Percentiles rank a stretch among this genome's conserved stretches.
Conservation (phyloP, 1,140 invertebrate species). For the Brachionus paranguensis region DNA sequence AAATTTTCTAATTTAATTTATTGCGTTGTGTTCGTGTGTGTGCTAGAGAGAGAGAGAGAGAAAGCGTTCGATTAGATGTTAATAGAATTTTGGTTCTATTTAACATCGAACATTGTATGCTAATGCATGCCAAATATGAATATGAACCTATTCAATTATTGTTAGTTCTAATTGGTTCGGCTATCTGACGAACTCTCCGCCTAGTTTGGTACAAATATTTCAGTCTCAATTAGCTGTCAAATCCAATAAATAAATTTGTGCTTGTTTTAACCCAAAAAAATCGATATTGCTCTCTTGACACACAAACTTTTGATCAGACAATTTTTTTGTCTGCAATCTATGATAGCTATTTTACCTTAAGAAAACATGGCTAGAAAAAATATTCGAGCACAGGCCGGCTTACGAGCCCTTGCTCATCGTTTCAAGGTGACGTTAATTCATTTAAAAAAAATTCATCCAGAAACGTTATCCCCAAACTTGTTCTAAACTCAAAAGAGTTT, state of each 20-base stretch:
- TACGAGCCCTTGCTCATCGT: no score
- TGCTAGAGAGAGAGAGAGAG: background rate
- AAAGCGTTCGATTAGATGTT: background rate
- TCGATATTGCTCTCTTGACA: background rate
- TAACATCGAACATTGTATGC: background rate
- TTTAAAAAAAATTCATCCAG: no score
- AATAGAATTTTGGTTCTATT: background rate
- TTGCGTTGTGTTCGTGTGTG: background rate
- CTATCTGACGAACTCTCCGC: background rate
- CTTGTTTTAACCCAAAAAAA: background rate
- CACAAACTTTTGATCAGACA: background rate
- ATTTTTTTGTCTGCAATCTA: background rate
- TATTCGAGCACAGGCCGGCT: no score
- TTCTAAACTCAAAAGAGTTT: no score
- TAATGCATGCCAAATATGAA: background rate
- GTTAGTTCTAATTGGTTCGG: no score
- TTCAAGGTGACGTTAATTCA: no score
- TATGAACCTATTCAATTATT: background rate
- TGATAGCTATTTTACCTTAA: no score
- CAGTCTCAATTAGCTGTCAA: background rate
- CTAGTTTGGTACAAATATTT: background rate
- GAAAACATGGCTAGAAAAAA: no score
- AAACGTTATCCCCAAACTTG: no score
- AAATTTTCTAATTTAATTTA: background rate
- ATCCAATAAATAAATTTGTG: background rate